phyloP scores from a whole-genome alignment of 2,888 invertebrate genomes.

The Xestia ashworthii region DNA sequence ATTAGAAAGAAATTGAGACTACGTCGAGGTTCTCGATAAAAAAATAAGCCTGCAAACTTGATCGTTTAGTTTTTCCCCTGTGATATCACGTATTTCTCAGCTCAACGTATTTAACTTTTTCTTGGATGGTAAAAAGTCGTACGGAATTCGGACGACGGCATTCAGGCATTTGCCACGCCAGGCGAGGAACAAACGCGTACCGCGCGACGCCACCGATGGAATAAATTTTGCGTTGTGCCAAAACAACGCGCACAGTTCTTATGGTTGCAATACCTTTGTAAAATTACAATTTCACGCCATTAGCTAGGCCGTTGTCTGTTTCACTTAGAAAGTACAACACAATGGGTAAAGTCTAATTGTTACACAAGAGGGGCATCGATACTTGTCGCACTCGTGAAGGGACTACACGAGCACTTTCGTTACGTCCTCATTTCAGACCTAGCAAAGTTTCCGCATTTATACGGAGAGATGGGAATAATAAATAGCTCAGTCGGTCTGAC shows the following conservation, averaged over 20 bases:
- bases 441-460: constrained; percentile 58
- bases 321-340: constrained; percentile 84
- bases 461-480: constrained; percentile 60
- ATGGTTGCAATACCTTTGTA: constrained; percentile 71
- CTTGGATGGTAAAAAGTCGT: constrained; percentile 63
- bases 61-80: constrained; percentile 55
- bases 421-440: constrained; percentile 57
- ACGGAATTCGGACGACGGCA: constrained; percentile 68
- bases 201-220: constrained; percentile 64
- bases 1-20: constrained; percentile 64
- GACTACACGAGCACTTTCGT: constrained; percentile 60
- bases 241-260: constrained; percentile 54
- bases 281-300: constrained; percentile 82
- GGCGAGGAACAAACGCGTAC: constrained; percentile 57
- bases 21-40: constrained; percentile 55
- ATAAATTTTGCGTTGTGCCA: constrained; percentile 69
- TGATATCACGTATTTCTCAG: constrained; percentile 56
- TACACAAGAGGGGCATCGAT: constrained; percentile 79
- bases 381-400: constrained; percentile 71
- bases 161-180: constrained; percentile 78
- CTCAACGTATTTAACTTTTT: constrained; percentile 56
- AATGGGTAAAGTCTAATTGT: constrained; percentile 80
- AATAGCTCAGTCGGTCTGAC: constrained; percentile 56
- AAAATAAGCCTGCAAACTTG: constrained; percentile 50
- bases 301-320: constrained; percentile 74